phyloP scores from a whole-genome alignment of 1,140 invertebrate species.

The Brachionus paranguensis region DNA sequence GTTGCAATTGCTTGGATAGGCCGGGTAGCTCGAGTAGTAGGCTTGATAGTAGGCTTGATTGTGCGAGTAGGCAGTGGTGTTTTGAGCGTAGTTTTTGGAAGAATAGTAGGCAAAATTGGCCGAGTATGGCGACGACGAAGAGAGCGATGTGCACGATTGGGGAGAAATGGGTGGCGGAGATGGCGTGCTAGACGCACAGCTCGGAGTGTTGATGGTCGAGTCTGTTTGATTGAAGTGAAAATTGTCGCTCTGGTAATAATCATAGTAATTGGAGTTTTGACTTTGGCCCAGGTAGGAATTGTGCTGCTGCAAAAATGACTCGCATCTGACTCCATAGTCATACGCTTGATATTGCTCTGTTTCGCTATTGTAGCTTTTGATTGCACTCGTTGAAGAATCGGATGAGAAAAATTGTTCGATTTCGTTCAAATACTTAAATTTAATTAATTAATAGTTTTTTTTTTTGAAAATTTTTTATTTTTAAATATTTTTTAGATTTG shows the following conservation, averaged over 20 bases:
- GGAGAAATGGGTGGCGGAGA: neutral
- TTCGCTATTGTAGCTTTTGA: neutral
- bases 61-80: neutral
- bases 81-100: neutral
- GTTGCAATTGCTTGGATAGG: neutral
- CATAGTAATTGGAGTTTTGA: neutral
- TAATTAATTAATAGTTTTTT: too few relatives aligned
- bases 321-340: neutral
- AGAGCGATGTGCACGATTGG: neutral
- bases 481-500: too few relatives aligned
- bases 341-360: neutral
- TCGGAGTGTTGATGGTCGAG: neutral
- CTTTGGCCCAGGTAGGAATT: neutral
- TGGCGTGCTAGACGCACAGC: neutral
- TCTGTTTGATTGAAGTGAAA: neutral
- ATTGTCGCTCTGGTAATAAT: neutral
- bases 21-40: neutral
- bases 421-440: conserved; percentile 29
- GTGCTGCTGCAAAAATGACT: neutral
- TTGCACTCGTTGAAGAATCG: neutral
- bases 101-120: neutral
- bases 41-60: neutral
- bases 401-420: conserved; percentile 11
- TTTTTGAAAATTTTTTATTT: too few relatives aligned
- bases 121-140: neutral